A percentile compares a stretch with the other conserved stretches of the same genome.
phyloP scores from a whole-genome alignment of 2,113 vertebrate genomes.

The Hylia prasina region DNA sequence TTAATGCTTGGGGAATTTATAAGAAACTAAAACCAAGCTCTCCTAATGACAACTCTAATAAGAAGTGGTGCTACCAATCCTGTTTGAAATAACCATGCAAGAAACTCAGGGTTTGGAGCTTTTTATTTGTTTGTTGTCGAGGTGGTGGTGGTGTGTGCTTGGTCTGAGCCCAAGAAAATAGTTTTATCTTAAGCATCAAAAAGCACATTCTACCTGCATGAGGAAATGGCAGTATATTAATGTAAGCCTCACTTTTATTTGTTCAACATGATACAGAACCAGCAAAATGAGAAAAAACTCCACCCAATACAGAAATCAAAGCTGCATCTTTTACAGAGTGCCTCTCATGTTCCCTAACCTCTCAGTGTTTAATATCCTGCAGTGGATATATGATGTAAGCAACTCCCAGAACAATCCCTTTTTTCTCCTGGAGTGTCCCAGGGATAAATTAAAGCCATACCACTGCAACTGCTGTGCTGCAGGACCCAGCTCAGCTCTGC shows the following conservation, averaged over 20 bases:
- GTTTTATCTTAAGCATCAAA: background rate
- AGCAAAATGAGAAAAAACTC: background rate
- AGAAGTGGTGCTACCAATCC: background rate
- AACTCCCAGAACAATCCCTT: background rate
- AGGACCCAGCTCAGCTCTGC: background rate
- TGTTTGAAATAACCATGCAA: background rate
- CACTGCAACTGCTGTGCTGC: background rate
- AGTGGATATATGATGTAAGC: background rate
- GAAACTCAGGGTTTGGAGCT: background rate
- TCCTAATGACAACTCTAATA: background rate
- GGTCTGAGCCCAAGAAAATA: background rate
- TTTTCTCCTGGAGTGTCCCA: background rate
- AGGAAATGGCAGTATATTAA: background rate
- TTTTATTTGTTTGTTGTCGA: background rate
- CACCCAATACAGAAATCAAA: background rate
- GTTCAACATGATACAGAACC: background rate
- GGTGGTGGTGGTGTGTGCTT: background rate
- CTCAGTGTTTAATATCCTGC: conserved; percentile 36
- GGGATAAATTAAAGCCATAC: background rate
- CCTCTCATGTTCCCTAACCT: background rate
- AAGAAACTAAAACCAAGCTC: background rate
- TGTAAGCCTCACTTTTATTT: background rate
- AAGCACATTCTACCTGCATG: background rate
- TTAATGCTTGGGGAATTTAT: background rate
- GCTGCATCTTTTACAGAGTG: background rate